These are phyloP conservation scores for Gavia stellata DNA, from an alignment of 2,113 vertebrate species.

Conservation along the genomic window DNA sequence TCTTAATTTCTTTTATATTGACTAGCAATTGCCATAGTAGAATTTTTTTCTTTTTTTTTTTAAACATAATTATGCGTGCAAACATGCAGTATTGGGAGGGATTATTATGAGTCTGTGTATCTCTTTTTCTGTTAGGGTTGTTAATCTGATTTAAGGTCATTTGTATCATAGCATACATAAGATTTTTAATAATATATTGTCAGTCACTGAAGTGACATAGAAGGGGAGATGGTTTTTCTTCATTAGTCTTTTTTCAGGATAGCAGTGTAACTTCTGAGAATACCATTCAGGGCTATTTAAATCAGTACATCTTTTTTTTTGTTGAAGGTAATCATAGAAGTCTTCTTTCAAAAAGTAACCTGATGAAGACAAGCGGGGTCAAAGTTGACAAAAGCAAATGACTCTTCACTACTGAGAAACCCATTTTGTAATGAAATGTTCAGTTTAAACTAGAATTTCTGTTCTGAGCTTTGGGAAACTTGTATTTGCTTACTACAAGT, in stretches of 20 bases:
- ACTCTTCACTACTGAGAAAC: background rate
- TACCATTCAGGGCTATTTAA: background rate
- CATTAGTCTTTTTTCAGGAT: background rate
- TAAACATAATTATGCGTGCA: conserved; percentile 12
- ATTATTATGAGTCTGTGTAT: background rate
- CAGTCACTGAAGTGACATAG: background rate
- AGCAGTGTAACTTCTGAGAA: background rate
- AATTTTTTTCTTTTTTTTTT: background rate
- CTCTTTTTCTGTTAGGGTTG: conserved; percentile 22
- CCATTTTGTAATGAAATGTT: background rate
- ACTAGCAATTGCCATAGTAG: conserved; percentile 28
- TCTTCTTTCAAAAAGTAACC: conserved; percentile 19
- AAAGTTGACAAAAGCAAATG: conserved; percentile 4
- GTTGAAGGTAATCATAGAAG: background rate
- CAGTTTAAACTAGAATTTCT: background rate
- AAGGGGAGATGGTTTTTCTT: background rate
- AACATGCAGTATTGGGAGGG: background rate
- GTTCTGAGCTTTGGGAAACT: background rate
- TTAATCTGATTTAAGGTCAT: conserved; percentile 14
- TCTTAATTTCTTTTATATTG: conserved; percentile 57
- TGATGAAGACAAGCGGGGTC: conserved; percentile 31
- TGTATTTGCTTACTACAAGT: conserved; percentile 6
- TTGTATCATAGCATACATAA: background rate
- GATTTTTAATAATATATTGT: conserved; percentile 14
- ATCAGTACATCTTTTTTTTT: background rate